phyloP scores from a whole-genome alignment of 2,113 vertebrate species.

The Tupaia tana region DNA sequence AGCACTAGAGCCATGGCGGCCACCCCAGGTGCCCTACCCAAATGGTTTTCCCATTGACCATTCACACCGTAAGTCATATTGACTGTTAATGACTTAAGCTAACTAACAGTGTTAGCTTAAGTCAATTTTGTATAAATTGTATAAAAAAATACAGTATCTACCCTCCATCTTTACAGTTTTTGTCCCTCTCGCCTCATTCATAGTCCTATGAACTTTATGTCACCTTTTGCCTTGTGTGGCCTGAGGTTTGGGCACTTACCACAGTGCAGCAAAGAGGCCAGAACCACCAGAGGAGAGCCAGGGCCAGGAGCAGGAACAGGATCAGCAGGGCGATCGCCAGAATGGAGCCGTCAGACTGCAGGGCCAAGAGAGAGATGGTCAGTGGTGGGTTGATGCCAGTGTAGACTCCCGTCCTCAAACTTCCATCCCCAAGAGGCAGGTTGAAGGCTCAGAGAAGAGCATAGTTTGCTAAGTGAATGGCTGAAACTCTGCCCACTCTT shows the following conservation, averaged over 20 bases:
- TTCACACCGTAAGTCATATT: not conserved
- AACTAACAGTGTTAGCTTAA: not conserved
- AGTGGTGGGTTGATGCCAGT: not conserved
- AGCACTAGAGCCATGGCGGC: not conserved
- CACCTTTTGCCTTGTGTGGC: not conserved
- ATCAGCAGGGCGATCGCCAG: slow-evolving; percentile 96
- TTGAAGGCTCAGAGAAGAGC: not conserved
- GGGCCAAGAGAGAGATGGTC: slow-evolving; percentile 75
- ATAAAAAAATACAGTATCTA: not conserved
- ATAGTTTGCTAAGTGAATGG: not conserved
- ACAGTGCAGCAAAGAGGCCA: slow-evolving; percentile 99
- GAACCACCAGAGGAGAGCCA: slow-evolving; percentile 99
- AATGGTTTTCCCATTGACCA: not conserved
- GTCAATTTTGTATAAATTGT: not conserved
- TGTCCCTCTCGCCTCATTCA: not conserved
- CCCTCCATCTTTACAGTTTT: not conserved
- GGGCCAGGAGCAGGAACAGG: slow-evolving; percentile 93
- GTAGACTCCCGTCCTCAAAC: not conserved
- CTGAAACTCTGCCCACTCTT: not conserved
- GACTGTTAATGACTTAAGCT: too few relatives aligned
- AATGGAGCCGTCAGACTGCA: slow-evolving; percentile 96
- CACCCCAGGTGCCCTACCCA: not conserved
- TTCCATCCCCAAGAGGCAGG: not conserved
- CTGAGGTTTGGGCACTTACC: slow-evolving; percentile 88
- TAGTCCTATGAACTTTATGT: not conserved